Conservation (phyloP, 2,888 invertebrate genomes). For the Brenthis ino region DNA sequence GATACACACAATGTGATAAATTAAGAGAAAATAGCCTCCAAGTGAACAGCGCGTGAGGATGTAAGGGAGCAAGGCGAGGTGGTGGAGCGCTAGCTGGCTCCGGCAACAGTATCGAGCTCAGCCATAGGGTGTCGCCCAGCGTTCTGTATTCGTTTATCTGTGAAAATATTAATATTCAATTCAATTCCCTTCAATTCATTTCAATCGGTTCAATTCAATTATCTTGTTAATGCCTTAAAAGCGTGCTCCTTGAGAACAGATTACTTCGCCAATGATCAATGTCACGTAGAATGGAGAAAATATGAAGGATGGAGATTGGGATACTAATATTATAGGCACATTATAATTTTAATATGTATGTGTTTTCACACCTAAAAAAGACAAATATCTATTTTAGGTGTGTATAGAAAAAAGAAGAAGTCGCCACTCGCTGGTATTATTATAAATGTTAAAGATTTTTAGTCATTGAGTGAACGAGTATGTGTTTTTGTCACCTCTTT, state of each 20-base stretch:
- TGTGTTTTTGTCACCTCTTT: background rate
- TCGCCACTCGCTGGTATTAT: too few relatives aligned
- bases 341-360: too few relatives aligned
- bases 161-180: constrained; percentile 29
- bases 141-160: constrained; percentile 95
- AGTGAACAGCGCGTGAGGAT: constrained; percentile 88
- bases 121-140: constrained; percentile 92
- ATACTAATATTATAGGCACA: too few relatives aligned
- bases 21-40: constrained; percentile 90
- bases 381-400: too few relatives aligned
- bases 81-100: constrained; percentile 72
- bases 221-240: too few relatives aligned
- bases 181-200: constrained; percentile 36
- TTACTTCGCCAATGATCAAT: too few relatives aligned
- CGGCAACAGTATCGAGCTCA: constrained; percentile 66
- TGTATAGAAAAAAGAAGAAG: background rate
- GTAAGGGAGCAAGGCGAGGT: constrained; percentile 66
- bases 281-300: too few relatives aligned
- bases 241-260: too few relatives aligned
- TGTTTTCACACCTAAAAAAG: too few relatives aligned
- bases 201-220: constrained; percentile 30
- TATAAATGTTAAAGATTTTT: too few relatives aligned
- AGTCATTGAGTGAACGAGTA: too few relatives aligned
- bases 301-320: too few relatives aligned
- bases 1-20: constrained; percentile 63